Conservation (phyloP, 2,888 invertebrate genomes). For the Euproctis similis region DNA sequence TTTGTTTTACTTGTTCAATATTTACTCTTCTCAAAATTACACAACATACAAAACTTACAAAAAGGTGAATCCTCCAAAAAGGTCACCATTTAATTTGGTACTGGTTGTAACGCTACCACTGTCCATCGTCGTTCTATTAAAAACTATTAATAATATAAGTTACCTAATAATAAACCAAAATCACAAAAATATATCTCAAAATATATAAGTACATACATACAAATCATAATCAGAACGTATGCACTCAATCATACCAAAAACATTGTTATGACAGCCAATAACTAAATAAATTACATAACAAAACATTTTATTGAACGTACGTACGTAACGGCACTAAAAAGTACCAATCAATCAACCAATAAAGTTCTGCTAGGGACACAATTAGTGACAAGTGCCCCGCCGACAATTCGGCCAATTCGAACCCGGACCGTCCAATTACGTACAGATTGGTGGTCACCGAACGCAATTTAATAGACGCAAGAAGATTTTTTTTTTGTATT, state of each 20-base stretch:
- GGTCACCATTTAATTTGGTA: too few relatives aligned
- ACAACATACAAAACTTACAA: too few relatives aligned
- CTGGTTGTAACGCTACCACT: too few relatives aligned
- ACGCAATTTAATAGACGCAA: conserved; percentile 8
- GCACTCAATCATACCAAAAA: conserved; percentile 13
- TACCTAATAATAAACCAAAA: neutral
- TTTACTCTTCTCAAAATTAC: too few relatives aligned
- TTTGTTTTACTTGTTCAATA: too few relatives aligned
- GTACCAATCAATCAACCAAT: conserved; percentile 43
- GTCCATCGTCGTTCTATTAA: too few relatives aligned
- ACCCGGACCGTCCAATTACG: conserved; percentile 27
- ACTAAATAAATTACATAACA: conserved; percentile 21
- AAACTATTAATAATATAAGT: too few relatives aligned
- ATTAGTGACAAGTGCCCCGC: conserved; percentile 45
- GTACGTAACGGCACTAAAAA: conserved; percentile 13
- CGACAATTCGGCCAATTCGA: conserved; percentile 30
- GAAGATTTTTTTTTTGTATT: neutral
- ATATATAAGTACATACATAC: neutral
- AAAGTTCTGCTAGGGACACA: conserved; percentile 28
- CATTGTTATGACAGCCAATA: conserved; percentile 24
- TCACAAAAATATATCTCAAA: neutral
- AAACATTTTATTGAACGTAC: conserved; percentile 11
- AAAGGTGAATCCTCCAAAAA: too few relatives aligned
- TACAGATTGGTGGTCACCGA: conserved; percentile 39
- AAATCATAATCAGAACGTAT: too few relatives aligned